These are phyloP conservation scores for Acronicta leporina DNA, from an alignment of 2,888 invertebrate species.

Conservation along the genomic window DNA sequence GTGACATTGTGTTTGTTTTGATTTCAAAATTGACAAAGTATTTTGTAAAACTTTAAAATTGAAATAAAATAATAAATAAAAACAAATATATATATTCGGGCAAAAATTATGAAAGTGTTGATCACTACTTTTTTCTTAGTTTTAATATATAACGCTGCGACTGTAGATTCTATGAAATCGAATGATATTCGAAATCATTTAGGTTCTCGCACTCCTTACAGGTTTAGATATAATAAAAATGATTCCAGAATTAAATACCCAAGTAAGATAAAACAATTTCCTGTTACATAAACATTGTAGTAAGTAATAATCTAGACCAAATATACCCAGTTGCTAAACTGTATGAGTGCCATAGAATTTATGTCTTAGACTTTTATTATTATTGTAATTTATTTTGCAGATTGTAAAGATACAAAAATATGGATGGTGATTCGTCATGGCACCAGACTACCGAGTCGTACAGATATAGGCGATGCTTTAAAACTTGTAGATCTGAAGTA, in stretches of 20 bases:
- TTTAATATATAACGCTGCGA: conserved; percentile 19
- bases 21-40: neutral
- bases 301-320: neutral
- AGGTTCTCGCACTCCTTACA: conserved; percentile 93
- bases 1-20: conserved; percentile 8
- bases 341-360: too few species aligned
- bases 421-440: conserved; percentile 95
- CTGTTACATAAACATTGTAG: neutral
- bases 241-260: conserved; percentile 88
- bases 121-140: conserved; percentile 25
- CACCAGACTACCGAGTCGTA: conserved; percentile 91
- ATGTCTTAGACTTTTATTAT: too few species aligned
- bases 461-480: conserved; percentile 88
- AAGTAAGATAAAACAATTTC: conserved; percentile 79
- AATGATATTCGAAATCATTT: conserved; percentile 82
- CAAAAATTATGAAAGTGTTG: conserved; percentile 45
- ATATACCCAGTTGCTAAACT: neutral
- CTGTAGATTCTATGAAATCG: conserved; percentile 44
- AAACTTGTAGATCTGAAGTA: conserved; percentile 86
- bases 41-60: neutral
- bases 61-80: neutral
- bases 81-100: neutral
- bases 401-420: conserved; percentile 90
- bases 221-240: conserved; percentile 91
- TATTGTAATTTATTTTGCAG: conserved; percentile 72